Evolutionary conservation across 2,113 vertebrate species (phyloP).

Genomic region (Stegostoma tigrinum): DNA sequence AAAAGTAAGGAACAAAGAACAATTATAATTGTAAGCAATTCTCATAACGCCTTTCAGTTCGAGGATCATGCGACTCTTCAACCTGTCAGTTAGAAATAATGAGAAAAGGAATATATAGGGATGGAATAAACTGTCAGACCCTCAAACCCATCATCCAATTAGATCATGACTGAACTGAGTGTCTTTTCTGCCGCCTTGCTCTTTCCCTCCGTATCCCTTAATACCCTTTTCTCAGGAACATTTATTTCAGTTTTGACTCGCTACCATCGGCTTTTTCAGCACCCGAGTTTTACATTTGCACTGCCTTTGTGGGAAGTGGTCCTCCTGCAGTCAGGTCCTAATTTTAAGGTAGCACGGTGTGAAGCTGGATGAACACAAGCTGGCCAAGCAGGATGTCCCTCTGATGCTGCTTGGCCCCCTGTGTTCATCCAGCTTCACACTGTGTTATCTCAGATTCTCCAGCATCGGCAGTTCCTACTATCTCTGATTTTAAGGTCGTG

Average conservation of each 20-base stretch:
- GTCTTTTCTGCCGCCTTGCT: not conserved
- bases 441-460: too few relatives aligned
- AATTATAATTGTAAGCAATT: not conserved
- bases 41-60: not conserved
- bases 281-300: not conserved
- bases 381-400: too few relatives aligned
- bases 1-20: not conserved
- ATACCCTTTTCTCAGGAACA: not conserved
- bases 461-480: too few relatives aligned
- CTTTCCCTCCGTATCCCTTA: not conserved
- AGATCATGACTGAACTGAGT: not conserved
- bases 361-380: too few relatives aligned
- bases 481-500: not conserved
- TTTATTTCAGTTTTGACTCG: not conserved
- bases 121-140: not conserved
- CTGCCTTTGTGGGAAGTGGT: not conserved
- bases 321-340: not conserved
- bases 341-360: too few relatives aligned
- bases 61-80: not conserved
- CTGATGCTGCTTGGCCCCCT: too few relatives aligned
- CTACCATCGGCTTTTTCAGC: not conserved
- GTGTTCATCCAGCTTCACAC: too few relatives aligned
- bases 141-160: not conserved
- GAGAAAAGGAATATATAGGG: not conserved
- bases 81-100: not conserved